Evolutionary conservation across 2,797 vertebrate genomes (phyloP).

Genomic region (Todus mexicanus): DNA sequence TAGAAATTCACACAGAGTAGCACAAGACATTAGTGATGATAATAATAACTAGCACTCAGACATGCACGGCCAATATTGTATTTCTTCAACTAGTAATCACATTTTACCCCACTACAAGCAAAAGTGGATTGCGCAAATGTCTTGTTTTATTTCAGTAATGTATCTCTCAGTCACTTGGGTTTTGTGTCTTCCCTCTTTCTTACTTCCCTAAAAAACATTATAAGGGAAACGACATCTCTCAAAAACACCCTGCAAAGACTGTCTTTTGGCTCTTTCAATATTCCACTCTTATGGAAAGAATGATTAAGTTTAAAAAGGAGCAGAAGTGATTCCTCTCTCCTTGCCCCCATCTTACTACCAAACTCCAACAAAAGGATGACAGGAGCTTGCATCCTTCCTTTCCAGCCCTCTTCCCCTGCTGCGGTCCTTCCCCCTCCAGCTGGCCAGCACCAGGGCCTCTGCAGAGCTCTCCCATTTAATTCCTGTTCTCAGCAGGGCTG

Average conservation of each 20-base stretch:
- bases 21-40: neutral
- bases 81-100: constrained; percentile 9
- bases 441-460: neutral
- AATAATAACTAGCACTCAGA: neutral
- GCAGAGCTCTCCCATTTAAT: neutral
- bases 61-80: neutral
- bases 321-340: neutral
- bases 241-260: neutral
- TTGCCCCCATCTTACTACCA: neutral
- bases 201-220: neutral
- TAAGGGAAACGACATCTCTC: neutral
- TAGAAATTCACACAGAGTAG: neutral
- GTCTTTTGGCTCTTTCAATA: neutral
- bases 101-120: neutral
- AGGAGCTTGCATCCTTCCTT: neutral
- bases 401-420: neutral
- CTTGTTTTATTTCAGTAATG: neutral
- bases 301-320: neutral
- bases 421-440: neutral
- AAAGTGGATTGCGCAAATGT: neutral
- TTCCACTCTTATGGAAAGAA: neutral
- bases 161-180: neutral
- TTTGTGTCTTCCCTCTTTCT: neutral
- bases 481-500: neutral
- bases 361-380: neutral